Evolutionary conservation across 2,113 vertebrate genomes (phyloP).

Genomic region (Odontesthes bonariensis): DNA sequence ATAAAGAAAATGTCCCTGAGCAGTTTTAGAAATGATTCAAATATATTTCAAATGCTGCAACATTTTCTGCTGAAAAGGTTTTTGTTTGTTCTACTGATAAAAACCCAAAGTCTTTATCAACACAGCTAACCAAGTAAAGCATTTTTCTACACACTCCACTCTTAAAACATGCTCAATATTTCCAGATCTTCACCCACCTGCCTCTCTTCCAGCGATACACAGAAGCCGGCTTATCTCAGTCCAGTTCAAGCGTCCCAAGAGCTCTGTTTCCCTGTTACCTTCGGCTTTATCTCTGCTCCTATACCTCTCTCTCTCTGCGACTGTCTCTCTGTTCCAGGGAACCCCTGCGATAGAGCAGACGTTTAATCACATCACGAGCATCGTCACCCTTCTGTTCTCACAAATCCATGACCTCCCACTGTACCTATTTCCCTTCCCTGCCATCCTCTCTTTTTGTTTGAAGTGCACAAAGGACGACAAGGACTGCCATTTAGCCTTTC

Average conservation of each 20-base stretch:
- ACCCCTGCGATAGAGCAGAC: slow-evolving; percentile 65
- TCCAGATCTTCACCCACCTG: slow-evolving; percentile 41
- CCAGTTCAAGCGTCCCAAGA: slow-evolving; percentile 34
- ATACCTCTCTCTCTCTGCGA: slow-evolving; percentile 23
- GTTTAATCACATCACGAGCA: slow-evolving; percentile 63
- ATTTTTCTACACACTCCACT: not conserved
- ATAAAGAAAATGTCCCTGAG: not conserved
- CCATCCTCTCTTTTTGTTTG: slow-evolving; percentile 4
- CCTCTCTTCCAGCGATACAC: slow-evolving; percentile 1
- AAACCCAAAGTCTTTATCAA: not conserved
- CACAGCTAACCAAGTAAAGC: not conserved
- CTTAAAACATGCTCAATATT: not conserved
- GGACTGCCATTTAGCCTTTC: not conserved
- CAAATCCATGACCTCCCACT: slow-evolving; percentile 30
- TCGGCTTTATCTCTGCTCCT: slow-evolving; percentile 27
- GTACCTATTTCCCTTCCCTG: not conserved
- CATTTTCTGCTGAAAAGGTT: not conserved
- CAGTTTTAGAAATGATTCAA: not conserved
- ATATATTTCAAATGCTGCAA: not conserved
- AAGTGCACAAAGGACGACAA: not conserved
- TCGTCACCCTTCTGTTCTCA: slow-evolving; percentile 48
- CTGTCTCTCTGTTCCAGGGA: slow-evolving; percentile 42
- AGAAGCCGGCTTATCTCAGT: slow-evolving; percentile 7
- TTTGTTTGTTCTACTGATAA: no score
- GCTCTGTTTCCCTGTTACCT: slow-evolving; percentile 4